Percentiles rank a stretch among this genome's conserved stretches.
These are phyloP conservation scores for Ellobium chinense DNA, from an alignment of 2,888 invertebrate species.

Conservation along the genomic window DNA sequence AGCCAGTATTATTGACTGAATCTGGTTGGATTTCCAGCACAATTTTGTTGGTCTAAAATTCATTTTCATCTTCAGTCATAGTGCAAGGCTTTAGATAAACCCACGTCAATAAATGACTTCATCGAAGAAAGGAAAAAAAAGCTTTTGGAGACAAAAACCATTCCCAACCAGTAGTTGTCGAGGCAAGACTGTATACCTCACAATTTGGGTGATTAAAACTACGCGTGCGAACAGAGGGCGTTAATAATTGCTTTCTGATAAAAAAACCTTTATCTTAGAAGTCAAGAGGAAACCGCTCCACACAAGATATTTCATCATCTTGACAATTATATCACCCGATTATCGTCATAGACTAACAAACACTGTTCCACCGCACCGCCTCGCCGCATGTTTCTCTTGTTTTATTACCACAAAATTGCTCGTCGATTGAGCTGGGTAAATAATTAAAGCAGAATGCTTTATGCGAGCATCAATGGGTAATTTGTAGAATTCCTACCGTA, in stretches of 20 bases:
- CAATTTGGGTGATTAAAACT: background rate
- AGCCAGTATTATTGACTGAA: too few relatives aligned
- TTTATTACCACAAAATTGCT: slow-evolving; percentile 10
- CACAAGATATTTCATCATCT: slow-evolving; percentile 12
- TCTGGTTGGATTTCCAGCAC: too few relatives aligned
- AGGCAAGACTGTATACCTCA: background rate
- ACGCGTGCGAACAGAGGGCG: background rate
- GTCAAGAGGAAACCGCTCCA: slow-evolving; percentile 23
- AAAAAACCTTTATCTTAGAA: slow-evolving; percentile 12
- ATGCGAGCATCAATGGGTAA: slow-evolving; percentile 19
- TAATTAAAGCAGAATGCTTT: slow-evolving; percentile 19
- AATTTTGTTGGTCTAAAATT: too few relatives aligned
- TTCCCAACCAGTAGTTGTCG: background rate
- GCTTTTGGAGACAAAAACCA: too few relatives aligned
- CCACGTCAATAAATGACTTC: too few relatives aligned
- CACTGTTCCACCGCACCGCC: background rate
- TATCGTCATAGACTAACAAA: background rate
- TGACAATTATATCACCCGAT: slow-evolving; percentile 23
- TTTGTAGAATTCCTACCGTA: slow-evolving; percentile 26
- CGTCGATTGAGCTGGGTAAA: slow-evolving; percentile 2
- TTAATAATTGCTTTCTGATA: background rate
- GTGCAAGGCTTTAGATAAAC: too few relatives aligned
- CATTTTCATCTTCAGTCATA: too few relatives aligned
- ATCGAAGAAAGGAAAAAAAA: too few relatives aligned
- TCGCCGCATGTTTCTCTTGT: slow-evolving; percentile 5